phyloP scores from a whole-genome alignment of 2,888 invertebrate species.

The Incurvaria masculella region DNA sequence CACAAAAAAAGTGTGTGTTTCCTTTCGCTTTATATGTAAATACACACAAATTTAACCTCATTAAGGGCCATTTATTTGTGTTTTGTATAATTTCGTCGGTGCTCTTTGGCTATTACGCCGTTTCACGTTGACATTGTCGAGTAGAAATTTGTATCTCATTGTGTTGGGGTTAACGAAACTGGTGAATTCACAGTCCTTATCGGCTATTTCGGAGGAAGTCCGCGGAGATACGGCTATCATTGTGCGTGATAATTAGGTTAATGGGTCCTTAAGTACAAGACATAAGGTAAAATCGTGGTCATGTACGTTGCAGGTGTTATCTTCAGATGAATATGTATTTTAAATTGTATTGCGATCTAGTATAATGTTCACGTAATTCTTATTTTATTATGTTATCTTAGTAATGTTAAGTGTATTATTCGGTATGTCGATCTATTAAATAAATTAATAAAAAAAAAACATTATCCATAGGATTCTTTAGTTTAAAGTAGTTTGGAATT shows the following conservation, averaged over 20 bases:
- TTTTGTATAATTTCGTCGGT: conserved; percentile 15
- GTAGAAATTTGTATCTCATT: not conserved
- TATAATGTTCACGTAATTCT: too few species aligned
- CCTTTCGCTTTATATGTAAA: conserved; percentile 22
- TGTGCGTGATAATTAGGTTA: not conserved
- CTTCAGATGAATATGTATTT: too few species aligned
- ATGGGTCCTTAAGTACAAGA: too few species aligned
- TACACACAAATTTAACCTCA: conserved; percentile 23
- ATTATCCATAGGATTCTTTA: too few species aligned
- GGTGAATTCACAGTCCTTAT: not conserved
- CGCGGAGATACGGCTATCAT: not conserved
- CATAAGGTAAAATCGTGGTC: too few species aligned
- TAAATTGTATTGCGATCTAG: too few species aligned
- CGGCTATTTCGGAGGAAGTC: not conserved
- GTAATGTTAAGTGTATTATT: too few species aligned
- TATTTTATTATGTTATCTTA: too few species aligned
- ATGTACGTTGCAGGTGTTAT: not conserved
- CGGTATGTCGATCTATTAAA: too few species aligned
- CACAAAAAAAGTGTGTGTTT: conserved; percentile 7
- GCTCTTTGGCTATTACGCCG: conserved; percentile 12
- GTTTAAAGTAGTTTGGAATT: too few species aligned
- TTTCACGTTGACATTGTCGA: not conserved
- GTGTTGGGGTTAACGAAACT: not conserved
- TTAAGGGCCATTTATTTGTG: conserved; percentile 17
- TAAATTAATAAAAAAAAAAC: too few species aligned